phyloP scores from a whole-genome alignment of 2,797 vertebrate species.

The Taeniopygia guttata region DNA sequence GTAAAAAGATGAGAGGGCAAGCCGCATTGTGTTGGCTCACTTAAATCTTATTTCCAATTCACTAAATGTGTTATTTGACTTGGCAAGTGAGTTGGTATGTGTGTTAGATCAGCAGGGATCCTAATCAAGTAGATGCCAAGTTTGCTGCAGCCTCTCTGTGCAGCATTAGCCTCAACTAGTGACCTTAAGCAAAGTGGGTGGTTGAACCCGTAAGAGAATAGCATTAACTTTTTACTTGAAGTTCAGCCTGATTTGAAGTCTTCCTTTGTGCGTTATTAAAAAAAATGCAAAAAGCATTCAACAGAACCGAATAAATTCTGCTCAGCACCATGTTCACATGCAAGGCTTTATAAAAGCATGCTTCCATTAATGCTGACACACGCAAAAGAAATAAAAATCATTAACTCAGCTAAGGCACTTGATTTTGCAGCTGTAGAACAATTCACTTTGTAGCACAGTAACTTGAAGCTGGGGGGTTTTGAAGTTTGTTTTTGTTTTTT shows the following conservation, averaged over 20 bases:
- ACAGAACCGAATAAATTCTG: slow-evolving; percentile 80
- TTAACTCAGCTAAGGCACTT: slow-evolving; percentile 79
- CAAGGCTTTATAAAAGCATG: slow-evolving; percentile 77
- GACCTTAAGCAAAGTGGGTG: slow-evolving; percentile 95
- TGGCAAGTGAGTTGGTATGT: slow-evolving; percentile 90
- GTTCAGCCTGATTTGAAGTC: slow-evolving; percentile 85
- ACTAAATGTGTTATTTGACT: slow-evolving; percentile 97
- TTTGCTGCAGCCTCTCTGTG: slow-evolving; percentile 85
- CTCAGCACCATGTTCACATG: slow-evolving; percentile 81
- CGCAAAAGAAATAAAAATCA: slow-evolving; percentile 82
- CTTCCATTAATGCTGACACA: slow-evolving; percentile 82
- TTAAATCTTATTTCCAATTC: slow-evolving; percentile 95
- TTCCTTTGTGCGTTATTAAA: slow-evolving; percentile 75
- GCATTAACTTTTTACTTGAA: slow-evolving; percentile 88
- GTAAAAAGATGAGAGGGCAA: slow-evolving; percentile 86
- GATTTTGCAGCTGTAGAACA: slow-evolving; percentile 81
- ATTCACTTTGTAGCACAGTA: slow-evolving; percentile 73
- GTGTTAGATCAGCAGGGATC: slow-evolving; percentile 88
- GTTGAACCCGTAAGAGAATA: slow-evolving; percentile 86
- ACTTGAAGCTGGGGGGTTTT: slow-evolving; percentile 28
- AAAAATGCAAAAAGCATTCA: slow-evolving; percentile 77
- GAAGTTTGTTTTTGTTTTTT: neutral
- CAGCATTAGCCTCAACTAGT: slow-evolving; percentile 87
- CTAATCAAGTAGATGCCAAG: slow-evolving; percentile 89
- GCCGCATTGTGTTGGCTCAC: slow-evolving; percentile 87